Conservation (phyloP, 1,140 invertebrate species). For the Kradibia gibbosae region DNA sequence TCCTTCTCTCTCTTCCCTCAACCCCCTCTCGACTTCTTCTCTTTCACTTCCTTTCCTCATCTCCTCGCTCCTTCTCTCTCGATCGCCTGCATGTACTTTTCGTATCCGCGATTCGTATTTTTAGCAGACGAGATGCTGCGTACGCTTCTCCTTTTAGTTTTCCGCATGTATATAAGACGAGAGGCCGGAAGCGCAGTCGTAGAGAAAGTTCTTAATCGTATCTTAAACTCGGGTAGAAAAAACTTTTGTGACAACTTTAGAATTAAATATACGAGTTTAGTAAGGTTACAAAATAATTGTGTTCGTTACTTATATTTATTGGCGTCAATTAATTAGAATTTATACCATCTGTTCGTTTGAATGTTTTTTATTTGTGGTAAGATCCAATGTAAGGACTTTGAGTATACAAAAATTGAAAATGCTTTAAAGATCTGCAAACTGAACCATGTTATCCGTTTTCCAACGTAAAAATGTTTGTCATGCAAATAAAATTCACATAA, state of each 20-base stretch:
- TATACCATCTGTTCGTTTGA: not conserved
- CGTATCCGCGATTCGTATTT: constrained; percentile 30
- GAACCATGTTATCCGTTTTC: not conserved
- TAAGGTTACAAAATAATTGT: not conserved
- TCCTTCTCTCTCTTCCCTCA: not conserved
- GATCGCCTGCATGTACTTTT: not conserved
- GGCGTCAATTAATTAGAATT: not conserved
- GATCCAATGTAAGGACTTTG: too few relatives aligned
- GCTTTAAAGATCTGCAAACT: not conserved
- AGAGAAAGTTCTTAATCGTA: not conserved
- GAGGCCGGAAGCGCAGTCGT: not conserved
- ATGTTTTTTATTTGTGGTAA: not conserved
- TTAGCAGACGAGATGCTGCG: constrained; percentile 23
- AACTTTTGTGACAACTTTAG: not conserved
- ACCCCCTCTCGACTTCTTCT: too few relatives aligned
- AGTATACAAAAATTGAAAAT: too few relatives aligned
- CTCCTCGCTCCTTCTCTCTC: not conserved
- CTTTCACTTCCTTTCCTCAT: not conserved
- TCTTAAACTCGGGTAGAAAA: not conserved
- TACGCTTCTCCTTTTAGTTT: constrained; percentile 24
- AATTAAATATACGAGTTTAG: not conserved
- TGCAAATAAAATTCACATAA: constrained; percentile 3
- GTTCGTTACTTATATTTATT: not conserved
- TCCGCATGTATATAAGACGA: not conserved
- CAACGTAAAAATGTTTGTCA: not conserved